A percentile compares a stretch with the other conserved stretches of the same genome.
Evolutionary conservation across 1,140 invertebrate species (phyloP).

Genomic region (Charaxes varanes): DNA sequence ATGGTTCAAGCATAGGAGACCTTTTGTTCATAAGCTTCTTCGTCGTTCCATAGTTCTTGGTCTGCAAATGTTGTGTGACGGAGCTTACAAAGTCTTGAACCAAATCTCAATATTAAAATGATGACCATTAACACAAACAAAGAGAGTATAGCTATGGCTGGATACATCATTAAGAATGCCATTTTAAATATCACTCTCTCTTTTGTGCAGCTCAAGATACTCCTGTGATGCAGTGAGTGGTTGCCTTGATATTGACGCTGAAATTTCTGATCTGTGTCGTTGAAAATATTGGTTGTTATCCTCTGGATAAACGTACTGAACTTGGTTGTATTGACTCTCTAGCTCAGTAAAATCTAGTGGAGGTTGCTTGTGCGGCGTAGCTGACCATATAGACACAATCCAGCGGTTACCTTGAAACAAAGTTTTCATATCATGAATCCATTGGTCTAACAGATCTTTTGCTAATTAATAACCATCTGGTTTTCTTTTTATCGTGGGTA

Average conservation of each 20-base stretch:
- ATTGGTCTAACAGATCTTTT: no score
- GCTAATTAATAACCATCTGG: no score
- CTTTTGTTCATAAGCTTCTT: slow-evolving; percentile 58
- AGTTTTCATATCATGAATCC: no score
- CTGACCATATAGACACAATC: slow-evolving; percentile 87
- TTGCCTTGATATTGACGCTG: slow-evolving; percentile 48
- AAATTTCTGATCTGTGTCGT: slow-evolving; percentile 35
- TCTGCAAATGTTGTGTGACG: slow-evolving; percentile 77
- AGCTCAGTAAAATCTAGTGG: slow-evolving; percentile 86
- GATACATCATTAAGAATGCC: slow-evolving; percentile 83
- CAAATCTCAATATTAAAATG: slow-evolving; percentile 82
- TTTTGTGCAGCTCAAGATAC: slow-evolving; percentile 84
- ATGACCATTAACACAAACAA: slow-evolving; percentile 84
- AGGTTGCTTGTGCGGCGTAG: slow-evolving; percentile 87
- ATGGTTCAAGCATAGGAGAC: slow-evolving; percentile 61
- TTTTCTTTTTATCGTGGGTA: no score
- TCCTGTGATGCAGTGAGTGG: slow-evolving; percentile 72
- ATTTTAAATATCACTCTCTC: slow-evolving; percentile 89
- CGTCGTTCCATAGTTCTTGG: slow-evolving; percentile 52
- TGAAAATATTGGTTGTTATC: slow-evolving; percentile 44
- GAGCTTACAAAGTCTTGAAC: slow-evolving; percentile 79
- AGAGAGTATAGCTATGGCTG: slow-evolving; percentile 81
- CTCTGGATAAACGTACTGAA: slow-evolving; percentile 42
- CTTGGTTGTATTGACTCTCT: slow-evolving; percentile 66
- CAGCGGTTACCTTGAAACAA: slow-evolving; percentile 90